These are phyloP conservation scores for Pedetes capensis DNA, from an alignment of 2,113 vertebrate species.

Conservation along the genomic window DNA sequence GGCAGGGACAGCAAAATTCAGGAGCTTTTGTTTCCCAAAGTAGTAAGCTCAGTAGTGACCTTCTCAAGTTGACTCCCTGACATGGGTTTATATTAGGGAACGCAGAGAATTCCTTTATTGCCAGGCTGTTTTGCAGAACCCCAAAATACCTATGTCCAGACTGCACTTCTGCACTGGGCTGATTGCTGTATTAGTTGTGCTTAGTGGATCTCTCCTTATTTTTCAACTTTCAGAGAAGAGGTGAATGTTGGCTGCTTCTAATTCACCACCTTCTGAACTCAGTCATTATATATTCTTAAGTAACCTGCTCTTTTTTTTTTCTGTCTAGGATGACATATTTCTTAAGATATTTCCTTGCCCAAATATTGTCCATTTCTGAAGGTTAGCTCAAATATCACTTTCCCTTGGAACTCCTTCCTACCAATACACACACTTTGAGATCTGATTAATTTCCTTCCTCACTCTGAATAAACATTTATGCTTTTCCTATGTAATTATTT, in stretches of 20 bases:
- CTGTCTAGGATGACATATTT: background rate
- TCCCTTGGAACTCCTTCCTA: background rate
- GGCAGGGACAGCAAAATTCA: background rate
- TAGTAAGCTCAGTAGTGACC: background rate
- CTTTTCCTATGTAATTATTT: background rate
- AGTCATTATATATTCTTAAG: background rate
- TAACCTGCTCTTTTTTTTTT: background rate
- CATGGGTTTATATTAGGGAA: background rate
- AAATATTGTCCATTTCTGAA: background rate
- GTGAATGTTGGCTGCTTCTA: background rate
- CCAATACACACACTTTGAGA: background rate
- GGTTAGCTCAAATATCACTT: background rate
- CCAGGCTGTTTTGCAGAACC: background rate
- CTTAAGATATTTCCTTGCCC: background rate
- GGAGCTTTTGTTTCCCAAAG: background rate
- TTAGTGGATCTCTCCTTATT: background rate
- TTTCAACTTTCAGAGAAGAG: background rate
- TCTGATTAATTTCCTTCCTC: background rate
- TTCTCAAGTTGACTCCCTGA: background rate
- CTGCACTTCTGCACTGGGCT: too few relatives aligned
- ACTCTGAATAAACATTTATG: background rate
- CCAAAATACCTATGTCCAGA: background rate
- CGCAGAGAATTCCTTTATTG: background rate
- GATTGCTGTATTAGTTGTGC: too few relatives aligned
- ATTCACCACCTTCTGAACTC: background rate